Evolutionary conservation across 2,113 vertebrate species (phyloP).

Genomic region (Takifugu bimaculatus): DNA sequence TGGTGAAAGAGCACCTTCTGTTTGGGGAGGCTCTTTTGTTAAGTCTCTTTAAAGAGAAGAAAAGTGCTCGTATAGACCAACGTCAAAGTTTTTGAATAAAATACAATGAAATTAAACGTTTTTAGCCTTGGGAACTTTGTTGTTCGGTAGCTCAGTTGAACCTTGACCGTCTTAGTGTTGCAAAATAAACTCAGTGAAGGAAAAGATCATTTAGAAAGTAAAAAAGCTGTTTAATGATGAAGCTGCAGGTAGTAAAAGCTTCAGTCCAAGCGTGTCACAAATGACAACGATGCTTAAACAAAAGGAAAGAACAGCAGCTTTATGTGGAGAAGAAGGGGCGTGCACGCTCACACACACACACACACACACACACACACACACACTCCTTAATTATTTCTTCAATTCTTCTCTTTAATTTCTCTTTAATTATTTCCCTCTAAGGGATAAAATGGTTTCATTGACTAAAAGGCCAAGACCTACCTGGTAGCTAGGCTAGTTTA

Average conservation of each 20-base stretch:
- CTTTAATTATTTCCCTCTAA: too few species aligned
- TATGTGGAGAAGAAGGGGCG: conserved; percentile 67
- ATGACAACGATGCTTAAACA: background rate
- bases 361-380: conserved; percentile 36
- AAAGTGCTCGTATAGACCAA: conserved; percentile 9
- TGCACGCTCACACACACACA: conserved; percentile 1
- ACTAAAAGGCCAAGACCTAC: too few species aligned
- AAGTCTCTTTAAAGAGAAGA: conserved; percentile 13
- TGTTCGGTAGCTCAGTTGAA: conserved; percentile 27
- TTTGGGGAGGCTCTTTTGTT: conserved; percentile 6
- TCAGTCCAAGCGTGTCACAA: too few species aligned
- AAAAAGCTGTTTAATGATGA: too few species aligned
- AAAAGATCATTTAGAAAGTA: too few species aligned
- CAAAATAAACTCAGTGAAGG: too few species aligned
- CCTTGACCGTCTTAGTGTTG: background rate
- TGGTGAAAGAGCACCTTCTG: conserved; percentile 1
- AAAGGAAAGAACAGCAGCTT: conserved; percentile 49
- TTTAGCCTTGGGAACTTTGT: conserved; percentile 41
- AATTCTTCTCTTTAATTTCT: too few species aligned
- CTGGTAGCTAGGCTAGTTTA: too few species aligned
- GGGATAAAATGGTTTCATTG: too few species aligned
- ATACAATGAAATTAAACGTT: conserved; percentile 38
- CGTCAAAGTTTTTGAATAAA: conserved; percentile 41
- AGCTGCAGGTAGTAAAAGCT: too few species aligned
- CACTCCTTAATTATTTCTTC: too few species aligned